Evolutionary conservation across 37 sponge, comb jelly and placozoan species (phyloP), one percentile per base, ranked within the genome.

Genomic region (Geodia barretti): DNA sequence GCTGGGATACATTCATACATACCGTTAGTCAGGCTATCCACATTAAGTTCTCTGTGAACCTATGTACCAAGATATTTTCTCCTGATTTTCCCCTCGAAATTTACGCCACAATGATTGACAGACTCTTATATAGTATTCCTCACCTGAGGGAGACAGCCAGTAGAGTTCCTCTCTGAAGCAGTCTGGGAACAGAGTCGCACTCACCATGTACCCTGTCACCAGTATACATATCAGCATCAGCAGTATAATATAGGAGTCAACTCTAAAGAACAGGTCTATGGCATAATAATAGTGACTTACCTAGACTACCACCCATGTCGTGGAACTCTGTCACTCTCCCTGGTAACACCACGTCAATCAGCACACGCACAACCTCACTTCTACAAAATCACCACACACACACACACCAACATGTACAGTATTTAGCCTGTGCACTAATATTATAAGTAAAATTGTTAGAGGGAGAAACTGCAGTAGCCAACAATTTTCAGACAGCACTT

Each of bases 121-220:
- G n/a, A n/a, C n/a, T n/a, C n/a, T n/a, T n/a, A n/a, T n/a, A n/a
- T n/a, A n/a, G n/a, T n/a, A n/a, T n/a, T n/a, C n/a, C n/a, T n/a
- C n/a, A n/a, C n/a, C n/a, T n/a, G n/a, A n/a, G n/a, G n/a, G n/a
- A 2, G 67, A 73, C 19, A 88, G 60, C 88, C 88, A 88, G 83
- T 88, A 88, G 43, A 87, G 26, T 21, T 86, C 86, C 73, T 78
- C 79, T 37, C 86, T 40, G 54, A 70, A 79, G 43, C 24, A 26
- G 28, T 86, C 86, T 3, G 68, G 54, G n/a, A 78, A 70, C 58
- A 68, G 72, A 7, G 86, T 75, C 1, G 66, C 32, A 1, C 70
- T 77, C 41, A 86, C 37, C 7, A 86, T 42, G 47, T 78, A 77
- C 37, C 86, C 86, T 86, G 29, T 11, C 59, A 59, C 1, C 20